Evolutionary conservation across 2,113 vertebrate species (phyloP), one percentile per base, ranked within the genome.

Genomic region (Gobiocypris rarus): DNA sequence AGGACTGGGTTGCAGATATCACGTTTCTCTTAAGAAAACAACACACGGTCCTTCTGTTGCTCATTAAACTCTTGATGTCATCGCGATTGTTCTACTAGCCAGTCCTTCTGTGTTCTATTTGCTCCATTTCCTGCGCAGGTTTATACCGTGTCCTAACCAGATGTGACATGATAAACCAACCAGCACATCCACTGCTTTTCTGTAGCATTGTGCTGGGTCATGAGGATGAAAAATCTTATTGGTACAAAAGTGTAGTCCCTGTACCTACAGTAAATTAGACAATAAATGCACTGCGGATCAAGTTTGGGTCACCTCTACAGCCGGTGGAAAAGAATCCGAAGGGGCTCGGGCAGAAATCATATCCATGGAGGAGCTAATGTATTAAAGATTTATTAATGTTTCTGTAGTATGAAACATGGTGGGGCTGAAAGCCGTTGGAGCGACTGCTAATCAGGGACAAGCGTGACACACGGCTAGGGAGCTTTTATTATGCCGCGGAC

Each of bases 21-120:
- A 75, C 31, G 31, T 73, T 76, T 58, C 13, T 69, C 48, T 54
- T 81, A 70, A 70, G 22, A 70, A 70, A 70, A 54, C 22, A 70
- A 41, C 65, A 81, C 79, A 54, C 19, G 5, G 63, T n/a, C 79
- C 65, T 81, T 70, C 79, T 70, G 79, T 81, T 81, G 45, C 63
- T 70, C 65, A 81, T 81, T 81, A 81, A 15, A 56, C 65, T 67
- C 34, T 73, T 73, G 28, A 76, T 87, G 43, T 63, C 79, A 84
- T 82, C 24, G 24, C 59, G 31, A 80, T 54, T 83, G 75, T 83
- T 43, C 43, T 45, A 79, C 58, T 58, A 79, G 74, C 71, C 75
- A 75, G 75, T 24, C 73, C 79, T 84, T 28, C 67, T 24, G 61
- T 43, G 19, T 24, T 80, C 38, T 75, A 70, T 79, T 48, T 50